A percentile compares a stretch with the other conserved stretches of the same genome.
phyloP scores from a whole-genome alignment of 2,888 invertebrate genomes.

The Periphyllus acericola region DNA sequence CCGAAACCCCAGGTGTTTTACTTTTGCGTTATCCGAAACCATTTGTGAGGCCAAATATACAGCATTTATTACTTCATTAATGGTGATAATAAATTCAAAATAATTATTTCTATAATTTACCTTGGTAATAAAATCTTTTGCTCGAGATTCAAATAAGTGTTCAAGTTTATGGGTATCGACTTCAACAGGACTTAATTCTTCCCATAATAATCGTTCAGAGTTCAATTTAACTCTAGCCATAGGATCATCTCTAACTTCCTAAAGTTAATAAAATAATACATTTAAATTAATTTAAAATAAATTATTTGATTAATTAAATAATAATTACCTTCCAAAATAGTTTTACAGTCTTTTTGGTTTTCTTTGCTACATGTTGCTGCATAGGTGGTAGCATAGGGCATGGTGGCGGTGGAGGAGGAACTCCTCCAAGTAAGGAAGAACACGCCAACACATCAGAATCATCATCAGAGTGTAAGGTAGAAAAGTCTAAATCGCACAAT shows the following conservation, averaged over 20 bases:
- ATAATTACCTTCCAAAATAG: conserved; percentile 85
- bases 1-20: conserved; percentile 25
- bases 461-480: conserved; percentile 88
- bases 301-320: background rate
- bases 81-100: background rate
- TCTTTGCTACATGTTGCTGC: conserved; percentile 67
- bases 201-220: conserved; percentile 81
- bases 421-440: conserved; percentile 74
- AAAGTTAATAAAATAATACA: background rate
- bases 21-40: conserved; percentile 53
- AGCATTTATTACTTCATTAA: conserved; percentile 41
- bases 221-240: conserved; percentile 72
- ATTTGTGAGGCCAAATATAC: conserved; percentile 53
- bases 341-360: conserved; percentile 96
- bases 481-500: conserved; percentile 95
- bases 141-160: conserved; percentile 95
- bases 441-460: conserved; percentile 83
- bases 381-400: conserved; percentile 64
- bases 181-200: conserved; percentile 83
- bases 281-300: background rate
- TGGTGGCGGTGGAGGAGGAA: conserved; percentile 83
- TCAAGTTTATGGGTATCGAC: conserved; percentile 94
- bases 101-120: conserved; percentile 69
- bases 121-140: conserved; percentile 95
- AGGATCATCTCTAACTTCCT: conserved; percentile 84